These are phyloP conservation scores for Eupleurogrammus muticus DNA, from an alignment of 2,797 vertebrate genomes.

Conservation along the genomic window DNA sequence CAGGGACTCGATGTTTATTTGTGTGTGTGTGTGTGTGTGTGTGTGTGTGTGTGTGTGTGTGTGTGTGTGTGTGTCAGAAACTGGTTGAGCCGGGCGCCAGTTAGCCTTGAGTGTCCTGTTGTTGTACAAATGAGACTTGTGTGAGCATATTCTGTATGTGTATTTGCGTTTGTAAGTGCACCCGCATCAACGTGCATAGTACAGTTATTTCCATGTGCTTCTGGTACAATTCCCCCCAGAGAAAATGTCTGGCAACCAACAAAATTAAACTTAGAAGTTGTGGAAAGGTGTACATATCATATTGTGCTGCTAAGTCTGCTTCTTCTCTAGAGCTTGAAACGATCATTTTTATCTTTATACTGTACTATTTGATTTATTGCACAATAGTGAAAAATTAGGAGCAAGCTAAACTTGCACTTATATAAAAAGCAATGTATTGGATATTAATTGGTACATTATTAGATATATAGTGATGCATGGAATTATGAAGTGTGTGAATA, in stretches of 20 bases:
- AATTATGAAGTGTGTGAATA: slow-evolving; percentile 14
- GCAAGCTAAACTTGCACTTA: no score
- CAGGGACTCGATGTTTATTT: slow-evolving; percentile 74
- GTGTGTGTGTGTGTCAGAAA: slow-evolving; percentile 62
- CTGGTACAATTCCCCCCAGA: not conserved
- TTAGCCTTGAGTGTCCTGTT: slow-evolving; percentile 75
- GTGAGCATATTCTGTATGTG: not conserved
- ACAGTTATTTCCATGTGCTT: slow-evolving; percentile 11
- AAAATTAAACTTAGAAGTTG: no score
- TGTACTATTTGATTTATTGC: no score
- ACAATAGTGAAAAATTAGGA: no score
- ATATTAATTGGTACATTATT: not conserved
- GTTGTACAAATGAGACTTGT: slow-evolving; percentile 65
- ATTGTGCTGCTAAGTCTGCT: no score
- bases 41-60: slow-evolving; percentile 42
- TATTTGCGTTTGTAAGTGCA: not conserved
- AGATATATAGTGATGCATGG: not conserved
- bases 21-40: slow-evolving; percentile 49
- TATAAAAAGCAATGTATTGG: no score
- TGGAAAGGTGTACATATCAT: no score
- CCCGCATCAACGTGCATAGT: not conserved
- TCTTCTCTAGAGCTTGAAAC: no score
- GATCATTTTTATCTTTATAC: no score
- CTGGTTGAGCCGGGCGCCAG: slow-evolving; percentile 75
- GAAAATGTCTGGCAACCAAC: no score